Base-by-base conservation (phyloP, 1,140 invertebrate species). In the Drosophila erecta region DNA sequence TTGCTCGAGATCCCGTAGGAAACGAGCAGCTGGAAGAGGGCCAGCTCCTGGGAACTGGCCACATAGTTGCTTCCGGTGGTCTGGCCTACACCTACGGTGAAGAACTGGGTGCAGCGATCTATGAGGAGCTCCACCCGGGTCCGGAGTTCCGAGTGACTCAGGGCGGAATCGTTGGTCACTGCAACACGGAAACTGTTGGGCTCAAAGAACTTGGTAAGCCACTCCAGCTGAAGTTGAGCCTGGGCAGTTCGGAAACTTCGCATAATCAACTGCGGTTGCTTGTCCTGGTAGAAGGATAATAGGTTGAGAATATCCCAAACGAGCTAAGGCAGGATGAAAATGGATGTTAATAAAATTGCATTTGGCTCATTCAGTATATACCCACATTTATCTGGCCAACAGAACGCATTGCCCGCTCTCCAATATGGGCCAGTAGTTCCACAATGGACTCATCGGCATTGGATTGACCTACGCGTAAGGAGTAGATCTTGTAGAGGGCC, bases 381-480 rank as follows among this genome's bases (percentile, higher is more conserved):
- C 87, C 66, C n/a, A 92, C 91, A 65, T 91, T 91, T 0, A 92
- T 92, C 65, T 84, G 93, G 0, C 94, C 94, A 0, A 93, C 92
- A 10, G 93, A 93, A 69, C 93, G 93, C 0, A 94, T 58, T 4
- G 94, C 83, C 56, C 93, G 93, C 3, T 93, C 92, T 0, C 92
- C 93, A 11, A 94, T 92, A 0, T 90, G 79, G 0, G 92, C 91
- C 0, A 94, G 74, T 3, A 94, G 58, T 51, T 93, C 92, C 11
- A 93, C 79, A 59, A 94, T 93, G 1, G 81, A 71, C 30, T 91
- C 75, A 57, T 92, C 86, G 14, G 61, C 59, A 44, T 75, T 53
- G 35, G 56, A 53, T 62, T 81, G 70, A 11, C 62, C 50, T n/a
- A 76, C 37, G 2, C 80, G 77, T 8, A 76, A 50, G 6, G 60